Conservation (phyloP, 1,140 invertebrate genomes). For the Drosophila leontia region DNA sequence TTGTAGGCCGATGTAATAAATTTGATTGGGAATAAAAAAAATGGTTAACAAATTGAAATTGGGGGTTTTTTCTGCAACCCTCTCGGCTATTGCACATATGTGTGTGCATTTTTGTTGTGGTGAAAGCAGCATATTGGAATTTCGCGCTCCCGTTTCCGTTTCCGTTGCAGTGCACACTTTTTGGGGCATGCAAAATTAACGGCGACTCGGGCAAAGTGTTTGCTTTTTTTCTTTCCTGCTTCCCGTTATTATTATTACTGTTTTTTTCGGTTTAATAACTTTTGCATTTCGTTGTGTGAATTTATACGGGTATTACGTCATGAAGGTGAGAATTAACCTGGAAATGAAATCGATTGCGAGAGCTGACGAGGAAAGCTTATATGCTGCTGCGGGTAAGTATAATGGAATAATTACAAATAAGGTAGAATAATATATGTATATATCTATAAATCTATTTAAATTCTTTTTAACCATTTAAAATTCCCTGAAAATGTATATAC, state of each 20-base stretch:
- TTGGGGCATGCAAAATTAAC: slow-evolving; percentile 62
- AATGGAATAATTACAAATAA: neutral
- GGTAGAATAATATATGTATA: neutral
- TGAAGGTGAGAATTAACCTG: slow-evolving; percentile 12
- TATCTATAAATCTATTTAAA: too few relatives aligned
- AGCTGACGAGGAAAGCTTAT: neutral
- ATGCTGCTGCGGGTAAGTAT: neutral
- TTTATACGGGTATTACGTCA: slow-evolving; percentile 27
- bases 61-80: slow-evolving; percentile 50
- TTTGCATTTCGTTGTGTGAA: slow-evolving; percentile 5
- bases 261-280: slow-evolving; percentile 37
- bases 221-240: neutral
- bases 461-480: too few relatives aligned
- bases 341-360: slow-evolving; percentile 15
- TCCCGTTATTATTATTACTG: slow-evolving; percentile 24
- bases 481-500: too few relatives aligned
- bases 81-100: slow-evolving; percentile 1
- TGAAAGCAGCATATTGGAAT: slow-evolving; percentile 63
- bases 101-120: slow-evolving; percentile 22
- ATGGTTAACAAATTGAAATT: slow-evolving; percentile 78
- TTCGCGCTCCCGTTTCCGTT: slow-evolving; percentile 62
- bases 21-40: slow-evolving; percentile 75
- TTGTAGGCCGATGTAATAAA: slow-evolving; percentile 70
- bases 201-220: slow-evolving; percentile 22
- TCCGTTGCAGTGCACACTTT: slow-evolving; percentile 46